A percentile compares a stretch with the other conserved stretches of the same genome.
Conservation (phyloP, 2,113 vertebrate genomes). For the Xiphorhynchus elegans region DNA sequence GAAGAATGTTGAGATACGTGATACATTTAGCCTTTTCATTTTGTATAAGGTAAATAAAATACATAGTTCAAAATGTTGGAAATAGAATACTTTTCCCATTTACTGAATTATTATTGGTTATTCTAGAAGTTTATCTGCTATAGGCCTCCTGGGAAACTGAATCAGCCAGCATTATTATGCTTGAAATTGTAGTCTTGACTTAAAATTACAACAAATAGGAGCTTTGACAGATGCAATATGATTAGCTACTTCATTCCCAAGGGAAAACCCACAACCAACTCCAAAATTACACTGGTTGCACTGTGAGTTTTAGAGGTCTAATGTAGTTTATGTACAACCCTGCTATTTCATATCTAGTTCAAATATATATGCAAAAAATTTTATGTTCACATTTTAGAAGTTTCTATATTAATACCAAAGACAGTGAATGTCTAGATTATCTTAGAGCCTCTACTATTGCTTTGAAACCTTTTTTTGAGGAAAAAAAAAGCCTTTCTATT, state of each 20-base stretch:
- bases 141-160: background rate
- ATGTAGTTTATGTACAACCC: background rate
- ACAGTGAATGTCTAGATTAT: background rate
- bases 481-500: background rate
- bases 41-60: conserved; percentile 4
- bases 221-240: background rate
- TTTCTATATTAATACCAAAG: background rate
- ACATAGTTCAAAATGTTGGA: background rate
- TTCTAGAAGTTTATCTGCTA: background rate
- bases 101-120: background rate
- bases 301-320: background rate
- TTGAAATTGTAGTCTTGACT: conserved; percentile 5
- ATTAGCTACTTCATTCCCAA: background rate
- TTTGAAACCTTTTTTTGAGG: background rate
- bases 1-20: background rate
- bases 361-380: background rate
- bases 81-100: conserved; percentile 4
- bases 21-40: background rate
- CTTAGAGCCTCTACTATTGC: background rate
- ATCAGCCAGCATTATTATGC: background rate
- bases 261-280: background rate
- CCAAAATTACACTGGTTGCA: background rate
- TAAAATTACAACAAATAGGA: conserved; percentile 34
- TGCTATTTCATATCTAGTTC: background rate
- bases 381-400: background rate